Percentiles rank a stretch among this genome's conserved stretches.
Evolutionary conservation across 2,113 vertebrate species (phyloP).

Genomic region (Ptilonorhynchus violaceus): DNA sequence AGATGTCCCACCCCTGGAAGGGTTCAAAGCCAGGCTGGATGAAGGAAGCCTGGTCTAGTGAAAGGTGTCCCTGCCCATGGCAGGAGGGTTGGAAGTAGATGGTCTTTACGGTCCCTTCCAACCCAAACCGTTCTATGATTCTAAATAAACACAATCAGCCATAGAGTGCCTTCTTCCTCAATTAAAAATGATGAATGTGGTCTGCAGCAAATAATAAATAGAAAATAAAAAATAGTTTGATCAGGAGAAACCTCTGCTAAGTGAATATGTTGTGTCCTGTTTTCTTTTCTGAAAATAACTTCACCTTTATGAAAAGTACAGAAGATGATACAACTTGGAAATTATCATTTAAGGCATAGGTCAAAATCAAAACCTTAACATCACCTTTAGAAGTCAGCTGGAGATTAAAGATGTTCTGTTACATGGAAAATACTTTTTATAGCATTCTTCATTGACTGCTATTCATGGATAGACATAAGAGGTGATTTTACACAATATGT

Average conservation of each 20-base stretch:
- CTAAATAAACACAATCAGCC: not conserved
- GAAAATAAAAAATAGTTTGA: not conserved
- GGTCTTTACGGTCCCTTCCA: rapidly evolving
- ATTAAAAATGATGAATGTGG: not conserved
- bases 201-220: not conserved
- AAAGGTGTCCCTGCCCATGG: too few relatives aligned
- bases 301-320: not conserved
- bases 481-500: not conserved
- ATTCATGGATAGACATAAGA: not conserved
- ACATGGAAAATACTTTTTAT: not conserved
- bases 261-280: not conserved
- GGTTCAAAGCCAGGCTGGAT: not conserved
- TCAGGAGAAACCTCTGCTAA: not conserved
- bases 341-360: not conserved
- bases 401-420: not conserved
- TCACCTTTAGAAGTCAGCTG: not conserved
- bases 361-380: not conserved
- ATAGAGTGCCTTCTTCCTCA: not conserved
- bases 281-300: not conserved
- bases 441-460: not conserved
- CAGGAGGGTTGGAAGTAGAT: not conserved
- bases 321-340: not conserved
- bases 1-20: not conserved
- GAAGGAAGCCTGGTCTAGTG: not conserved
- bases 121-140: not conserved